These are phyloP conservation scores for Heliopora coerulea DNA, from an alignment of 92 coral and sea anemone genomes.

Conservation along the genomic window DNA sequence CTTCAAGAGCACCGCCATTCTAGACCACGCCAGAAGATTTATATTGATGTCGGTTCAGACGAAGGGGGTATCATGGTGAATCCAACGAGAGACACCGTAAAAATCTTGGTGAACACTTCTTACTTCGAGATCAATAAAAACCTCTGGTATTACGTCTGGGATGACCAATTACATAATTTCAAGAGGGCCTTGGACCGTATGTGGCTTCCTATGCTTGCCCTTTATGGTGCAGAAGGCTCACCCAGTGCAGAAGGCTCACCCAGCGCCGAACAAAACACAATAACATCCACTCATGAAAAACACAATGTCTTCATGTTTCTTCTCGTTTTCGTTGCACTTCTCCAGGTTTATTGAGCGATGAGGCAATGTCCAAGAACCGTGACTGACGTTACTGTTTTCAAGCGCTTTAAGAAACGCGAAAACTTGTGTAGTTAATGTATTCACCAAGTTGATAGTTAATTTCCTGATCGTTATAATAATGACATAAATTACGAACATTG, in stretches of 20 bases:
- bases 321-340: neutral
- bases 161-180: conserved; percentile 34
- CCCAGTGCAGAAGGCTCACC: no score
- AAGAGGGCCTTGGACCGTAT: conserved; percentile 22
- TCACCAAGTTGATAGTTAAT: no score
- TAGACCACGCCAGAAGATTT: conserved; percentile 49
- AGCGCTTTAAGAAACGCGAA: no score
- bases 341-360: no score
- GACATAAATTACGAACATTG: no score
- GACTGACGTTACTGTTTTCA: no score
- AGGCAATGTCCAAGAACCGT: no score
- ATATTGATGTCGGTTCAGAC: conserved; percentile 46
- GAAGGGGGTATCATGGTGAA: conserved; percentile 43
- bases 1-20: conserved; percentile 31
- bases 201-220: conserved; percentile 48
- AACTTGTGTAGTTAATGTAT: no score
- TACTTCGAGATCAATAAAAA: conserved; percentile 56
- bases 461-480: no score
- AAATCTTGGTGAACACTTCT: conserved; percentile 39
- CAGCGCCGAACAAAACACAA: no score
- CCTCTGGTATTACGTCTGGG: conserved; percentile 49
- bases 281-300: neutral
- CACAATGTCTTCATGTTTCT: neutral
- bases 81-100: conserved; percentile 34
- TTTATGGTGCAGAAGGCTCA: conserved; percentile 57